Base-by-base conservation (phyloP, 2,113 vertebrate genomes). In the Chloroceryle aenea region DNA sequence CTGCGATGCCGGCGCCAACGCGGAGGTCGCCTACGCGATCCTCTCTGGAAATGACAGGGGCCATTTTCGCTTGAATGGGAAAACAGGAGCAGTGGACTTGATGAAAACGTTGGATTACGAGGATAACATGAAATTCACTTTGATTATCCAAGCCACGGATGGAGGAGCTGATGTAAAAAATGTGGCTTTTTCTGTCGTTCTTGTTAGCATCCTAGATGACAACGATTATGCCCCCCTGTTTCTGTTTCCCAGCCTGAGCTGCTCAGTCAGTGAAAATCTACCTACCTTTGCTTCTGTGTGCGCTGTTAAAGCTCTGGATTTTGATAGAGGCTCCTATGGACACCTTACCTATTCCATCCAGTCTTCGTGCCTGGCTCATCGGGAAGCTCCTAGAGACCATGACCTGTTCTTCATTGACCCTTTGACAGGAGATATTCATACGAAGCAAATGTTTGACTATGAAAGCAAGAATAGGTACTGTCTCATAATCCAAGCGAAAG, bases 181-280 rank as follows among this genome's bases (percentile, higher is more conserved):
- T 18, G 87, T 95, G 42, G 98, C 98, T 72, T 99, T 99, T 87
- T 95, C 99, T 6, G 50, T 98, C 71, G 96, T 99, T 74, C 96
- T 94, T 32, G 56, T 99, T 74, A 97, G 52, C 1, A 52, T 99
- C 67, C 93, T 99, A 59, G 99, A 99, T 86, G 99, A 99, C 66
- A 99, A 99, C 23, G 99, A 99, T 91, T 98, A 99, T 47, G 85
- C 95, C 19, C 99, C 99, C 3, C 98, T 98, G 79, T 99, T 99
- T 89, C 80, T 98, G 91, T 98, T 99, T 89, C 97, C 99, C 4
- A 98, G 87, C 45, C 38, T 99, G 45, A 98, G 97, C 91, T 99
- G 99, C 59, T 87, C 63, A 2, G 96, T 99, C 72, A 93, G 95
- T 82, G 99, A 99, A 98, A 99, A 99, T 91, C 95, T 98, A 36